Evolutionary conservation across 2,113 vertebrate genomes (phyloP), one percentile per base, ranked within the genome.

Genomic region (Meleagris gallopavo): DNA sequence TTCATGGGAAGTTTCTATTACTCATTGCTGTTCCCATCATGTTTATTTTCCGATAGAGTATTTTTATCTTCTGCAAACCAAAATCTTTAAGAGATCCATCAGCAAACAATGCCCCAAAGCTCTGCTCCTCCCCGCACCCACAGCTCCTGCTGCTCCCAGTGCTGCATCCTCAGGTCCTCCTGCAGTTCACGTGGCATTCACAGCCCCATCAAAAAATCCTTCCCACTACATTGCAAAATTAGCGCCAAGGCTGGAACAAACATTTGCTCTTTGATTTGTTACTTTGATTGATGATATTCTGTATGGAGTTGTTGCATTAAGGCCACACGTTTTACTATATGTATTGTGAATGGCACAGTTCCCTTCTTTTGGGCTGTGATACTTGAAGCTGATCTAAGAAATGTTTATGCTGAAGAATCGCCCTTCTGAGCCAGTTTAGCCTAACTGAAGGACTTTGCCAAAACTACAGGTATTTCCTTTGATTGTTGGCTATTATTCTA

Each of bases 381-480:
- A 9, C 60, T 83, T 58, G 20, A 82, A 90, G 60, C 67, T 83
- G 41, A 70, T 54, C 30, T 83, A 81, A 81, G 83, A 71, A 78
- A 36, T 36, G 50, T 10, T 84, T 71, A 36, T 46, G 38, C 30
- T 60, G 84, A 84, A 71, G 57, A 81, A 55, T 73, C 71, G 54
- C 19, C 32, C 46, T 90, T 90, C 34, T 81, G 73, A 92, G 70
- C 22, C 3, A 1, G 22, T 72, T 79, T 88, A 92, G 46, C 73
- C 69, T 65, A 46, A 75, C 8, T 82, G 46, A 92, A 90, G 78
- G 70, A 67, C 71, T 66, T 75, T 61, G 25, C 77, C 74, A 92
- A 93, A 92, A 84, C 71, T 78, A 9, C 61, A 84, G 95, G 55
- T 90, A 89, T 92, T 96, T 97, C 94, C 94, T 92, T 80, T 0